phyloP scores from a whole-genome alignment of 2,888 invertebrate genomes.

The Melitaea athalia region DNA sequence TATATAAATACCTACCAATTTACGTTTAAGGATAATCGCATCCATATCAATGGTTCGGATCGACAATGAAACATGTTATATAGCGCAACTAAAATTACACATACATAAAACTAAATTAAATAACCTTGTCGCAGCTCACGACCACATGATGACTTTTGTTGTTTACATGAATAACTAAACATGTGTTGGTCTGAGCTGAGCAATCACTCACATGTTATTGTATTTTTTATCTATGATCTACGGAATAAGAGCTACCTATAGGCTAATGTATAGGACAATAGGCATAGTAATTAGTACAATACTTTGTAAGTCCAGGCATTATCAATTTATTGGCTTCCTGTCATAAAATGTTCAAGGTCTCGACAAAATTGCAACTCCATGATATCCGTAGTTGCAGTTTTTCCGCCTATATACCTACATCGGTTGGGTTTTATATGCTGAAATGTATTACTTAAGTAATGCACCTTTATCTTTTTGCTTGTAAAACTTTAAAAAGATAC shows the following conservation, averaged over 20 bases:
- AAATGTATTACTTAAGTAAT: slow-evolving; percentile 17
- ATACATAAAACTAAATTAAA: slow-evolving; percentile 52
- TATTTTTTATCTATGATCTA: slow-evolving; percentile 10
- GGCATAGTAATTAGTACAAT: slow-evolving; percentile 56
- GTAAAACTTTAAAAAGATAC: neutral
- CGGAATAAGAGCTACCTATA: slow-evolving; percentile 21
- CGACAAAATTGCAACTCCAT: slow-evolving; percentile 59
- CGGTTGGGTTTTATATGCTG: slow-evolving; percentile 39
- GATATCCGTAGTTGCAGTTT: slow-evolving; percentile 63
- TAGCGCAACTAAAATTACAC: slow-evolving; percentile 33
- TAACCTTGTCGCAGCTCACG: slow-evolving; percentile 45
- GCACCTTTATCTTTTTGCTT: slow-evolving; percentile 13
- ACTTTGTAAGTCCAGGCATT: slow-evolving; percentile 70
- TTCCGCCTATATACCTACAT: slow-evolving; percentile 52
- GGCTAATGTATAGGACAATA: slow-evolving; percentile 37
- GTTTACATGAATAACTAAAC: slow-evolving; percentile 49
- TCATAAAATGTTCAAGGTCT: slow-evolving; percentile 73
- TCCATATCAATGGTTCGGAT: slow-evolving; percentile 18
- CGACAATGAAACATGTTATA: slow-evolving; percentile 32
- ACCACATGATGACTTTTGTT: slow-evolving; percentile 56
- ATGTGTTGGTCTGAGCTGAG: slow-evolving; percentile 19
- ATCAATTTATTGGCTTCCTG: slow-evolving; percentile 77
- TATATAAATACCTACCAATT: slow-evolving; percentile 20
- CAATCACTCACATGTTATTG: slow-evolving; percentile 7
- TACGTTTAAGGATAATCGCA: slow-evolving; percentile 26